phyloP scores from a whole-genome alignment of 2,113 vertebrate species.

The Indicator indicator region DNA sequence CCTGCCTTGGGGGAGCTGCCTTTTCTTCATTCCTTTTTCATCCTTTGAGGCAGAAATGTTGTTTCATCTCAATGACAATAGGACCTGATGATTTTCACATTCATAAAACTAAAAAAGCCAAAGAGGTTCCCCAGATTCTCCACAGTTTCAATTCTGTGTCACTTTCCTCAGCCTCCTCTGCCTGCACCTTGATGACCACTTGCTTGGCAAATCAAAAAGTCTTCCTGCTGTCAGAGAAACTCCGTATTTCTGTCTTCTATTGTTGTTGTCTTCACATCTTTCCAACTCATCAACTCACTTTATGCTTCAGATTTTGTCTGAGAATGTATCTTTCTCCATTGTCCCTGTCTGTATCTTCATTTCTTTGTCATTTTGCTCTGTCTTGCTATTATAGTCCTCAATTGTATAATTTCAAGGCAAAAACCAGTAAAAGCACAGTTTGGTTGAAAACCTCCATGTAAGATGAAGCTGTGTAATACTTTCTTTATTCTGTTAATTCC shows the following conservation, averaged over 20 bases:
- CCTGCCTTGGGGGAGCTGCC: too few species aligned
- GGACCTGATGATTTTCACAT: neutral
- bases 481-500: neutral
- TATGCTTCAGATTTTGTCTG: neutral
- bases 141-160: neutral
- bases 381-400: neutral
- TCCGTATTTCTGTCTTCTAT: neutral
- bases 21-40: neutral
- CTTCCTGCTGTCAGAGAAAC: neutral
- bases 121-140: neutral
- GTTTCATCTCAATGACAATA: conserved; percentile 6
- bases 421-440: neutral
- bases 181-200: neutral
- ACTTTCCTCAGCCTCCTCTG: neutral
- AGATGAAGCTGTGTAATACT: neutral
- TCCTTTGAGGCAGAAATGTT: neutral
- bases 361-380: neutral
- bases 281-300: neutral
- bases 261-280: neutral
- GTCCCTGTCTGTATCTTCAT: neutral
- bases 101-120: neutral
- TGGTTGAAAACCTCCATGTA: neutral
- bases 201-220: conserved; percentile 7
- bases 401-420: neutral
- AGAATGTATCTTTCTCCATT: neutral